Conservation (phyloP, 2,888 invertebrate genomes). For the Pollenia amentaria region DNA sequence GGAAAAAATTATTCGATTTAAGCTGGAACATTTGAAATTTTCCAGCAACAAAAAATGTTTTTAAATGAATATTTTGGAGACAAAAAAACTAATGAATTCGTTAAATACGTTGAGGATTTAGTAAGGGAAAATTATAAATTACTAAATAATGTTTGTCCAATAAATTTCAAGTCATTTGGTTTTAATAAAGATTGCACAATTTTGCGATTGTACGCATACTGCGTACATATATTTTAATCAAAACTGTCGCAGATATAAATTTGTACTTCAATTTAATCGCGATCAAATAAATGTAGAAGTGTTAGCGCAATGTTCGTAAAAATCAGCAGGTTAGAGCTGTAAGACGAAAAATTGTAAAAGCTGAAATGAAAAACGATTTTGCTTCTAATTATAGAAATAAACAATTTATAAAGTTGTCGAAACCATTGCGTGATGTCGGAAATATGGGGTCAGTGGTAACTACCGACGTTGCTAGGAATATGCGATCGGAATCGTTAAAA, state of each 20-base stretch:
- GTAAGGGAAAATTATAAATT: no score
- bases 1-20: no score
- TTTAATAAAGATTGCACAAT: not conserved
- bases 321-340: conserved; percentile 11
- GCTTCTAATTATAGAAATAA: conserved; percentile 5
- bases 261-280: not conserved
- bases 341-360: not conserved
- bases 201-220: not conserved
- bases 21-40: no score
- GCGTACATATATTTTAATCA: not conserved
- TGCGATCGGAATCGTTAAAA: not conserved
- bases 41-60: no score
- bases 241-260: conserved; percentile 14
- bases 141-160: conserved; percentile 29
- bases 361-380: conserved; percentile 4
- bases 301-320: not conserved
- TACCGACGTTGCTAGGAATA: not conserved
- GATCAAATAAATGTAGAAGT: not conserved
- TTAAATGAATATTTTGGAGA: no score
- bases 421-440: not conserved
- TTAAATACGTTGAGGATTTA: no score
- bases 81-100: no score
- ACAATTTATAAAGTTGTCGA: not conserved
- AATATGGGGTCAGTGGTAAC: not conserved
- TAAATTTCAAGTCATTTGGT: conserved; percentile 22